These are phyloP conservation scores for Pentalonia nigronervosa DNA, from an alignment of 1,140 invertebrate genomes.

Conservation along the genomic window DNA sequence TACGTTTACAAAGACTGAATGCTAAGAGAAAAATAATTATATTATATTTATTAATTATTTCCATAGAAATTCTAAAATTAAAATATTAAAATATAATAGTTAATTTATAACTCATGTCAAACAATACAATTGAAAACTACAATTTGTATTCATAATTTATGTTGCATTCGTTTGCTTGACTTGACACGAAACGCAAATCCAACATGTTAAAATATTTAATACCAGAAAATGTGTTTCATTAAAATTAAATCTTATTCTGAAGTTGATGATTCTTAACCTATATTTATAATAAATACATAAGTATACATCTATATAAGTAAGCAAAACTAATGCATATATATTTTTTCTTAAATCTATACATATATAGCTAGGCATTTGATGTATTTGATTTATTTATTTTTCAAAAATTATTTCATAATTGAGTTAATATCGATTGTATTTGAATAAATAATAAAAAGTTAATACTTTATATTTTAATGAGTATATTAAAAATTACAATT, in stretches of 20 bases:
- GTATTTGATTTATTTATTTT: not conserved
- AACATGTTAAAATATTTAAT: not conserved
- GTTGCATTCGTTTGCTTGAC: not conserved
- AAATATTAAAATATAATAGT: not conserved
- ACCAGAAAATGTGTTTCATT: not conserved
- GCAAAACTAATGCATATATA: not conserved
- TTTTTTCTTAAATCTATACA: not conserved
- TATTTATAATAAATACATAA: not conserved
- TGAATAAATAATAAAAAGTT: too few relatives aligned
- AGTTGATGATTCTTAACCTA: constrained; percentile 24
- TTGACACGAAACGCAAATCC: not conserved
- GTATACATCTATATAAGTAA: not conserved
- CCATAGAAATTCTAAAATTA: not conserved
- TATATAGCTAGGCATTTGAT: not conserved
- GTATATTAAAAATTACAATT: too few relatives aligned
- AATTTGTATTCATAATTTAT: constrained; percentile 26
- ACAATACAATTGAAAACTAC: not conserved
- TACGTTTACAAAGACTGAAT: not conserved
- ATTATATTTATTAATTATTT: not conserved
- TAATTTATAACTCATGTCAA: not conserved
- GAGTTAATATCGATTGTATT: too few relatives aligned
- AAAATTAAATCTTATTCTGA: not conserved
- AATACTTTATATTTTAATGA: too few relatives aligned
- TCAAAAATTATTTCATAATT: not conserved
- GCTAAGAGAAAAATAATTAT: not conserved